These are phyloP conservation scores for Dasysyrphus tricinctus DNA, from an alignment of 2,888 invertebrate species.

Conservation along the genomic window DNA sequence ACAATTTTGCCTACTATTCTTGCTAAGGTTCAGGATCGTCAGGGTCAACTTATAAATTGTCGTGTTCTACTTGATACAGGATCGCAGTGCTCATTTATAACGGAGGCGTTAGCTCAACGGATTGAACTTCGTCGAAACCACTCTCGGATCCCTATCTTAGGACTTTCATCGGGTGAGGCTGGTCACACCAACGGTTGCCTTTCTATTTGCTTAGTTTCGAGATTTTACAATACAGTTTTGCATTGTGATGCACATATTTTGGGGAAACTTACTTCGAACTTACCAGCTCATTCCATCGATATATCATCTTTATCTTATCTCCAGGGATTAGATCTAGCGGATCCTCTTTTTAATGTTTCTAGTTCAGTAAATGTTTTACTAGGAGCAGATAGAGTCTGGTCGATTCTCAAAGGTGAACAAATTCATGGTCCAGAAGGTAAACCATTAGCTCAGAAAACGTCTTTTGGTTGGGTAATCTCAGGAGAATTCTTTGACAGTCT, in stretches of 20 bases:
- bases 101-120: slow-evolving; percentile 1
- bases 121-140: no score
- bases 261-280: background rate
- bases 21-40: background rate
- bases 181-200: background rate
- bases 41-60: background rate
- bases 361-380: slow-evolving; percentile 59
- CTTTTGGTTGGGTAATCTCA: slow-evolving; percentile 1
- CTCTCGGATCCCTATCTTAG: no score
- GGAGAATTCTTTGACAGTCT: slow-evolving; percentile 18
- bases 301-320: no score
- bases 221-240: background rate
- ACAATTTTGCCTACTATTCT: slow-evolving; percentile 14
- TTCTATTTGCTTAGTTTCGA: background rate
- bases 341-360: slow-evolving; percentile 55
- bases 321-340: no score
- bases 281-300: no score
- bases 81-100: background rate
- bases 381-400: slow-evolving; percentile 61
- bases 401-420: slow-evolving; percentile 51
- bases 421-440: slow-evolving; percentile 21
- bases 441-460: background rate
- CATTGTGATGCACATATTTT: slow-evolving; percentile 5
- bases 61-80: background rate
- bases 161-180: no score